A percentile compares a stretch with the other conserved stretches of the same genome.
These are phyloP conservation scores for Tuberolachnus salignus DNA, from an alignment of 2,888 invertebrate genomes.

Conservation along the genomic window DNA sequence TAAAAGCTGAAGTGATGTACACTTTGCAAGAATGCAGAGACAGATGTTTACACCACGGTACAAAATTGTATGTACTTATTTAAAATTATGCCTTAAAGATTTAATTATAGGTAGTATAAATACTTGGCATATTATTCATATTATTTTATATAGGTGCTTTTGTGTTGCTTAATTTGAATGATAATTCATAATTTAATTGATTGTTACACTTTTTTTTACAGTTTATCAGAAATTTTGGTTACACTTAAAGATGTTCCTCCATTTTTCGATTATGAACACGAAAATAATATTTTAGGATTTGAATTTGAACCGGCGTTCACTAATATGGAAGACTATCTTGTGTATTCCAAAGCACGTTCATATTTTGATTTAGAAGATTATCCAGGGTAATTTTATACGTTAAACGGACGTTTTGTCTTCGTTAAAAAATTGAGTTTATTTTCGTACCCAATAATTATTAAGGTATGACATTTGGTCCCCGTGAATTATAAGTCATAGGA, in stretches of 20 bases:
- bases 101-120: background rate
- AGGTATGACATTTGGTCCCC: too few relatives aligned
- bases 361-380: constrained; percentile 51
- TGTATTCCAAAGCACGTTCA: constrained; percentile 48
- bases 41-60: constrained; percentile 30
- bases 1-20: constrained; percentile 41
- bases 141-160: background rate
- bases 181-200: background rate
- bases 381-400: constrained; percentile 32
- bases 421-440: too few relatives aligned
- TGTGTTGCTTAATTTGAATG: background rate
- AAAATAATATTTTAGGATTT: constrained; percentile 16
- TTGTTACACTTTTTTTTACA: background rate
- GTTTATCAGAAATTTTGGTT: constrained; percentile 41
- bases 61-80: constrained; percentile 41
- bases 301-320: constrained; percentile 36
- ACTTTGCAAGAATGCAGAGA: constrained; percentile 47
- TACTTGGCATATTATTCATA: background rate
- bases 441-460: too few relatives aligned
- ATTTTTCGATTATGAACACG: constrained; percentile 41
- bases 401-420: too few relatives aligned
- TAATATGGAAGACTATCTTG: constrained; percentile 45
- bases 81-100: background rate
- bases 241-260: constrained; percentile 38
- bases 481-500: too few relatives aligned